Conservation (phyloP, 2,888 invertebrate genomes). For the Rotaria sp. region DNA sequence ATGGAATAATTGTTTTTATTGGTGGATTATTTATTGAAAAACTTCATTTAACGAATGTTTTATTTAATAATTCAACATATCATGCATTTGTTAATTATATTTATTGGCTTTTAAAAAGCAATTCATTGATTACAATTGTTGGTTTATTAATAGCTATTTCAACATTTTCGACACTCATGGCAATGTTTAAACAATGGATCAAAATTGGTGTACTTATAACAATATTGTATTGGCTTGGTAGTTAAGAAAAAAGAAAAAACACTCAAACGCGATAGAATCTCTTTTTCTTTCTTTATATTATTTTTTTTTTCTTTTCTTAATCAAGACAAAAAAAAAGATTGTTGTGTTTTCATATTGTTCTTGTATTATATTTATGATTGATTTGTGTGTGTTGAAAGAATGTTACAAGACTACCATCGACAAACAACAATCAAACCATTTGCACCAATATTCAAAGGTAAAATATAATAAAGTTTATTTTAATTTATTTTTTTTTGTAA, state of each 20-base stretch:
- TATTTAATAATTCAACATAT: background rate
- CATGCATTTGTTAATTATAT: background rate
- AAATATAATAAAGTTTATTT: background rate
- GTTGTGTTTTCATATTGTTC: background rate
- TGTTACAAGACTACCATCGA: background rate
- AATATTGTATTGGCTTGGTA: slow-evolving; percentile 11
- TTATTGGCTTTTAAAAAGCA: background rate
- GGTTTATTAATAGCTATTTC: background rate
- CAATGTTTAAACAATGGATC: background rate
- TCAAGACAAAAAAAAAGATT: background rate
- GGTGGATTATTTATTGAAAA: slow-evolving; percentile 26
- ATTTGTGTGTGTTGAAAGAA: background rate
- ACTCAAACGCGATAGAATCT: background rate
- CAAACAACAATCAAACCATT: background rate
- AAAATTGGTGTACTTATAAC: slow-evolving; percentile 3
- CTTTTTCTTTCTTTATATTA: background rate
- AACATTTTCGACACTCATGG: background rate
- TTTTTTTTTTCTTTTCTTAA: background rate
- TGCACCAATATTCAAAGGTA: background rate
- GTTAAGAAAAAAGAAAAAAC: background rate
- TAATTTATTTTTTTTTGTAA: no score
- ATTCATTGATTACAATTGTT: background rate
- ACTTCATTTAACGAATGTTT: background rate
- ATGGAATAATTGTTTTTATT: background rate
- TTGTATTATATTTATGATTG: background rate